Percentiles rank a stretch among this genome's conserved stretches.
phyloP scores from a whole-genome alignment of 2,113 vertebrate species.

The Pristiophorus japonicus region DNA sequence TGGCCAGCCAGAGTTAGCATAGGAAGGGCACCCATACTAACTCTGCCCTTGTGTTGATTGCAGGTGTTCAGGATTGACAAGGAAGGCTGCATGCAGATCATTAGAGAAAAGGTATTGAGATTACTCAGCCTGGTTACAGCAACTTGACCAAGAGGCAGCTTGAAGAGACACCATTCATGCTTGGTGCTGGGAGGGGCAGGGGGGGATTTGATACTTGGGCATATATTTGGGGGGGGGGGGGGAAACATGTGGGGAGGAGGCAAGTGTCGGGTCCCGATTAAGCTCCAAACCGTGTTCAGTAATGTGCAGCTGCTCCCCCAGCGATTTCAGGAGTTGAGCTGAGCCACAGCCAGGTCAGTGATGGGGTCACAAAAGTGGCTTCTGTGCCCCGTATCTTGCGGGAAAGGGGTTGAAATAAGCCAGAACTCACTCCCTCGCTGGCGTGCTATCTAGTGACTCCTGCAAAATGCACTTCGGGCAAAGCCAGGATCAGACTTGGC shows the following conservation, averaged over 20 bases:
- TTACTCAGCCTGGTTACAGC: background rate
- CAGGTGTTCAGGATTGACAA: slow-evolving; percentile 70
- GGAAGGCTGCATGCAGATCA: slow-evolving; percentile 68
- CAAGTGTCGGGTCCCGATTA: background rate
- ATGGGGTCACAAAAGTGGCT: background rate
- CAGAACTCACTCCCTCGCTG: background rate
- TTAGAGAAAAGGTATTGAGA: slow-evolving; percentile 51
- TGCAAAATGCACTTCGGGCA: background rate
- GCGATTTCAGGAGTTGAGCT: too few relatives aligned
- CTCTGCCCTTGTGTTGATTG: background rate
- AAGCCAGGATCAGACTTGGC: background rate
- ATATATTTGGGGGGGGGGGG: background rate
- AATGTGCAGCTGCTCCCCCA: background rate
- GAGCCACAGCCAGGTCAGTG: background rate
- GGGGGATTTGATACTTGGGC: background rate
- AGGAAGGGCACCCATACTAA: background rate
- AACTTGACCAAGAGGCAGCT: background rate
- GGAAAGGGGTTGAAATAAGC: background rate
- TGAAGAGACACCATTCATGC: background rate
- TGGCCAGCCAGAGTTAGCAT: too few relatives aligned
- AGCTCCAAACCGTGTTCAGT: background rate
- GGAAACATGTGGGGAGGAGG: background rate
- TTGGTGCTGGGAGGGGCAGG: too few relatives aligned
- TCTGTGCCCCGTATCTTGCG: background rate
- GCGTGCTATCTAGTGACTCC: background rate